Evolutionary conservation across 1,140 invertebrate genomes (phyloP), one percentile per base, ranked within the genome.

Genomic region (Dendroctonus valens): DNA sequence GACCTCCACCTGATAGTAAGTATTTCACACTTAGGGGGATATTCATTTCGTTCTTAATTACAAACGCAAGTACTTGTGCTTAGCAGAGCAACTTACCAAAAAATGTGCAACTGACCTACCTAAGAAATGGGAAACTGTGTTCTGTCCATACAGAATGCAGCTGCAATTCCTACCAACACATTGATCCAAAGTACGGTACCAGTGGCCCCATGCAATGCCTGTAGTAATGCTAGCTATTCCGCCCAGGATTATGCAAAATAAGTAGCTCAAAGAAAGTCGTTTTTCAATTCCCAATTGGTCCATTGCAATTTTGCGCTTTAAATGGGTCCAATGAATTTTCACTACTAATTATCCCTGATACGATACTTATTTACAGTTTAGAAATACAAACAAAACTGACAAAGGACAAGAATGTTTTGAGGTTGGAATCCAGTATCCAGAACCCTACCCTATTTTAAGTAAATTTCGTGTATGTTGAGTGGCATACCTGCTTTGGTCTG

Each of bases 91-190:
- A 5, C 5, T 39, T 48, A 26, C 7, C 14, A 50, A 50, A 11
- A 14, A 59, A 14, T 26, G 26, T 26, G 26, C 26, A 26, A 3
- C 1, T 50, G 44, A 50, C 62, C 69, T 75, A 76, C 84, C 75
- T 75, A 79, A 54, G 81, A 83, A 59, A 70, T 78, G 50, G 53
- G 67, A 78, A 41, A 79, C 81, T 1, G 81, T 82, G 48, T 79
- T 79, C 26, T 73, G 71, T 14, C 81, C 80, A 69, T 84, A 84
- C 1, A 86, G 74, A 64, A 85, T 82, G 69, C 84, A 85, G 40
- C 83, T 83, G 69, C 84, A 85, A 57, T 83, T 78, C 55, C 80
- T 67, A 39, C 77, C 73, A 5, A 81, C 68, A 64, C 84, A 85
- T 38, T 78, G 74, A 66, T 84, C 78, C 46, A 85, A 72, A 5